phyloP scores from a whole-genome alignment of 30 jellyfish, hydroid and myxozoan species.

The Sanderia malayensis region DNA sequence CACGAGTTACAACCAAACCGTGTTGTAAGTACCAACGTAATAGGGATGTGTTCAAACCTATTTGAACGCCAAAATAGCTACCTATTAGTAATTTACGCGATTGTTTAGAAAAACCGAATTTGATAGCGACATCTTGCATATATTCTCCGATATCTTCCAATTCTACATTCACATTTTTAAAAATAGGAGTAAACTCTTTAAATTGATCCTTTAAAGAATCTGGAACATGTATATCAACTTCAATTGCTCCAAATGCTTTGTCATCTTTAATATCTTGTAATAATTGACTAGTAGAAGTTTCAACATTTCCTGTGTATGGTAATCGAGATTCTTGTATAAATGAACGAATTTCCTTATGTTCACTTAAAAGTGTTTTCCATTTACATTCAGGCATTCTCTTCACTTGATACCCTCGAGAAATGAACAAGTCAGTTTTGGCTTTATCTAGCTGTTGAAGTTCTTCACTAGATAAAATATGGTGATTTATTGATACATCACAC shows the following conservation, averaged over 20 bases:
- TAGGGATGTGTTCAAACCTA: not conserved
- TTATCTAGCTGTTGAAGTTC: not conserved
- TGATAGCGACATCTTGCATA: not conserved
- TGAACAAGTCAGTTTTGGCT: not conserved
- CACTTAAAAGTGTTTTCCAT: not conserved
- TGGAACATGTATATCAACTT: not conserved
- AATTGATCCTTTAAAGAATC: not conserved
- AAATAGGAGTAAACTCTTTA: not conserved
- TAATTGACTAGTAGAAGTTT: too few relatives aligned
- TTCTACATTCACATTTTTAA: not conserved
- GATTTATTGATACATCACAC: not conserved
- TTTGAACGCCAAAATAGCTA: not conserved
- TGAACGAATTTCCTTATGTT: not conserved
- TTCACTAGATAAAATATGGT: not conserved
- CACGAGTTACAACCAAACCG: not conserved
- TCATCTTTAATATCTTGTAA: not conserved
- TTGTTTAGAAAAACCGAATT: not conserved
- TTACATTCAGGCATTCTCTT: not conserved
- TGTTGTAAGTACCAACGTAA: not conserved
- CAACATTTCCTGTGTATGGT: not conserved
- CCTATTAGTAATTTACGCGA: not conserved
- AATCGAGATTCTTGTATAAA: not conserved
- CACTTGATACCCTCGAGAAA: not conserved
- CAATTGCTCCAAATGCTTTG: not conserved
- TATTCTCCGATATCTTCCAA: not conserved